A percentile compares a stretch with the other conserved stretches of the same genome.
phyloP scores from a whole-genome alignment of 92 coral and sea anemone species.

The Plumapathes pennacea region DNA sequence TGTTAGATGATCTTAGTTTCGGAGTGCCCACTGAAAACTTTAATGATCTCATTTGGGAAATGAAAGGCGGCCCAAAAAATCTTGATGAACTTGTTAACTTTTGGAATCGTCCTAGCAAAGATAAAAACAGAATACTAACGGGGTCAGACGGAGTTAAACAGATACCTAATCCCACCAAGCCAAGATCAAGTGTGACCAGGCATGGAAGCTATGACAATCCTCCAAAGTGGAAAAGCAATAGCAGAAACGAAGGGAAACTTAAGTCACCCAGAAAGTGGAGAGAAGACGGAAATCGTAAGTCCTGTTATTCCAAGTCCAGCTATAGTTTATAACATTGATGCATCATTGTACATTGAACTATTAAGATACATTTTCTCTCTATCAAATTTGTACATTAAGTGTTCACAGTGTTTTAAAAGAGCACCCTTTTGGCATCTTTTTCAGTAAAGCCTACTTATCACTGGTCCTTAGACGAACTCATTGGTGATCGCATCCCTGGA shows the following conservation, averaged over 20 bases:
- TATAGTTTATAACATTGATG: too few species aligned
- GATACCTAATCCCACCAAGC: constrained; percentile 9
- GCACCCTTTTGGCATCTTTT: neutral
- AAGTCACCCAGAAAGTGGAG: too few species aligned
- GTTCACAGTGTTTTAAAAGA: too few species aligned
- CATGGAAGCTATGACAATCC: too few species aligned
- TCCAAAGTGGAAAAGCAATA: too few species aligned
- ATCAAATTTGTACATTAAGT: too few species aligned
- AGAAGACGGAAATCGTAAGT: too few species aligned
- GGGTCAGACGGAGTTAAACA: neutral
- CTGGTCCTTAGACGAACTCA: constrained; percentile 86
- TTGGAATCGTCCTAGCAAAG: neutral
- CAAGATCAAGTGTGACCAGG: constrained; percentile 42
- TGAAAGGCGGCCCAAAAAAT: constrained; percentile 27
- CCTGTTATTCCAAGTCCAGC: too few species aligned
- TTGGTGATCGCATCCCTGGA: constrained; percentile 81
- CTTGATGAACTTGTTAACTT: constrained; percentile 14
- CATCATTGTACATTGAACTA: too few species aligned
- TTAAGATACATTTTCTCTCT: too few species aligned
- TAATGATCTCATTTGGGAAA: constrained; percentile 28
- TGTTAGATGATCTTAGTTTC: constrained; percentile 61
- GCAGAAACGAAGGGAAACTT: too few species aligned
- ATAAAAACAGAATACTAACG: too few species aligned
- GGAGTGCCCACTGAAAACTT: constrained; percentile 61
- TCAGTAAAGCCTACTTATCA: constrained; percentile 82